Evolutionary conservation across 1,140 invertebrate genomes (phyloP), one percentile per base, ranked within the genome.

Genomic region (Procambarus virginalis): DNA sequence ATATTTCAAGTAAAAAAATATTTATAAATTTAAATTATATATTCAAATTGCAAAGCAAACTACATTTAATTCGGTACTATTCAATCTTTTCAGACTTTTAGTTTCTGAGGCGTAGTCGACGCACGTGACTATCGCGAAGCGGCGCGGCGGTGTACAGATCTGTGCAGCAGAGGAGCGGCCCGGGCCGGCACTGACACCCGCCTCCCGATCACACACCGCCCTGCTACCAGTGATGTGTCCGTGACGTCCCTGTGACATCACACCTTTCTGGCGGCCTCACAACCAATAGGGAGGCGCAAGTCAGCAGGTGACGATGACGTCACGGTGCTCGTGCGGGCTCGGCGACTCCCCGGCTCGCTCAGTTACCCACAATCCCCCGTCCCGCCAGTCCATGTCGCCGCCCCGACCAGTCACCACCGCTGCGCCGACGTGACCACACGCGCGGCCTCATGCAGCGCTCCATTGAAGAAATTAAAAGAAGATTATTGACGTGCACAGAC

Each of bases 381-480:
- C 92, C 92, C 90, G 92, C 92, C 92, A 92, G 92, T 92, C 92
- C 92, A 92, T 92, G 92, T 92, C 92, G 92, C 92, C 92, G 90
- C 92, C 90, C 92, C 92, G 90, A 64, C 90, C 92, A 92, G 92
- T 92, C 85, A 92, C 83, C 90, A 92, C 85, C 90, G 92, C 92
- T 91, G 92, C 92, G 92, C 90, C 90, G 90, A 91, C 87, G 92
- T 85, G 92, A 91, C 90, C 84, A 92, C 92, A 91, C 92, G 90
- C 90, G 92, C 92, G 92, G 92, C 90, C 92, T 79, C 89, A 92
- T 92, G 92, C 92, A 92, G 92, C 92, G 87, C 84, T 89, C 92
- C 73, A 88, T 89, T 86, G 92, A 92, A 86, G 89, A 92, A 82
- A 91, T 92, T 77, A 91, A 91, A 92, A 58, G 78, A 88, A 91